Percentiles rank a stretch among this genome's conserved stretches.
These are phyloP conservation scores for Ciconia stormi DNA, from an alignment of 2,113 vertebrate species.

Conservation along the genomic window DNA sequence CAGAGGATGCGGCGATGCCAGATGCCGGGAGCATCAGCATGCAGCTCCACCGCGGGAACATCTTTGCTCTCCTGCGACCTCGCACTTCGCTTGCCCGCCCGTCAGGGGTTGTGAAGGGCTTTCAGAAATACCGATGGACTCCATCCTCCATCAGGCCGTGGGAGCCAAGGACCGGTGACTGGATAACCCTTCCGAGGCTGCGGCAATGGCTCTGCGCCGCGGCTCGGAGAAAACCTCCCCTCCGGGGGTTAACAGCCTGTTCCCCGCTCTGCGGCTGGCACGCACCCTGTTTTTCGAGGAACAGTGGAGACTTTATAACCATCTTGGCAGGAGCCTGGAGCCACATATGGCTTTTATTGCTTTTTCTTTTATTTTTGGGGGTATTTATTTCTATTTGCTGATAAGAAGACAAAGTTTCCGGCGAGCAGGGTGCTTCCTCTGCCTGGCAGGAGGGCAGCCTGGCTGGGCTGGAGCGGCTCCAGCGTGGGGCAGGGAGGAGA, in stretches of 20 bases:
- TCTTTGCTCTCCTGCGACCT: not conserved
- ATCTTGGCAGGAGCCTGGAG: not conserved
- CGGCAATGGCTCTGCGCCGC: accelerated
- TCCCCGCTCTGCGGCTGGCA: not conserved
- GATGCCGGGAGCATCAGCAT: accelerated
- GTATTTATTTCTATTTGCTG: conserved; percentile 23
- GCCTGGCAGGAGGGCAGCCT: not conserved
- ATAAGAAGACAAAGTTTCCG: conserved; percentile 35
- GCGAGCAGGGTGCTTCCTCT: not conserved
- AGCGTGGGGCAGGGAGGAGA: not conserved
- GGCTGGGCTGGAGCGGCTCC: accelerated
- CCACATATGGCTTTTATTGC: conserved; percentile 48
- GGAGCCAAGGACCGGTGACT: accelerated
- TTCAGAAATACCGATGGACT: not conserved
- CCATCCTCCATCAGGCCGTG: not conserved
- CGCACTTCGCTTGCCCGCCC: accelerated
- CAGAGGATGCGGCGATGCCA: accelerated
- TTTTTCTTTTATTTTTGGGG: not conserved
- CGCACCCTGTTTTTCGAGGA: conserved; percentile 4
- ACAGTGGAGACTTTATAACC: conserved; percentile 37
- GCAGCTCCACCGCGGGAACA: not conserved
- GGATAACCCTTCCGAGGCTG: not conserved
- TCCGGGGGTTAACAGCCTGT: conserved; percentile 17
- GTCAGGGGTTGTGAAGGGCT: not conserved
- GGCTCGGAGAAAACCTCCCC: not conserved